Evolutionary conservation across 2,113 vertebrate species (phyloP).

Genomic region (Aphyosemion australe): DNA sequence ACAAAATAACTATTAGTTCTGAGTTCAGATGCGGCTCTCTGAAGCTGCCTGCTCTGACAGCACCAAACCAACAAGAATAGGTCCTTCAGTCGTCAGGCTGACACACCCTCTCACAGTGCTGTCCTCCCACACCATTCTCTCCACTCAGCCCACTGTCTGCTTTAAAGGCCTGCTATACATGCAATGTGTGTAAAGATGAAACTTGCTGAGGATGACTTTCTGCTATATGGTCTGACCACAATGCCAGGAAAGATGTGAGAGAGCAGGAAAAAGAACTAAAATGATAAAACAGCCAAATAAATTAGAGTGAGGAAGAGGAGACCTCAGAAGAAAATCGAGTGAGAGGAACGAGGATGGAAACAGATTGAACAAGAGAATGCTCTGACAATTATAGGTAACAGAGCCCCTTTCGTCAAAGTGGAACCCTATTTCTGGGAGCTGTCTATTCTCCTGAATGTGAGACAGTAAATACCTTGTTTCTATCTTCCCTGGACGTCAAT

Average conservation of each 20-base stretch:
- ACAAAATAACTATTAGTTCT: conserved; percentile 17
- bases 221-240: conserved; percentile 9
- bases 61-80: conserved; percentile 35
- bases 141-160: conserved; percentile 34
- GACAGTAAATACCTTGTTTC: conserved; percentile 79
- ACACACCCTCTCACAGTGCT: conserved; percentile 53
- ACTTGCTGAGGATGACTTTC: conserved; percentile 19
- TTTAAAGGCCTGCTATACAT: conserved; percentile 22
- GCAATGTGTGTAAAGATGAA: conserved; percentile 38
- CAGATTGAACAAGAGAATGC: conserved; percentile 61
- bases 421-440: conserved; percentile 66
- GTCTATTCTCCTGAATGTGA: conserved; percentile 70
- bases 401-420: conserved; percentile 62
- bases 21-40: conserved; percentile 22
- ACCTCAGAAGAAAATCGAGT: conserved; percentile 43
- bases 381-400: conserved; percentile 68
- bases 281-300: conserved; percentile 43
- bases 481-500: conserved; percentile 70
- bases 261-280: conserved; percentile 4
- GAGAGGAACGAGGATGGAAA: conserved; percentile 51
- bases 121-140: conserved; percentile 54
- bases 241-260: conserved; percentile 8
- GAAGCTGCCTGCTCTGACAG: conserved; percentile 27
- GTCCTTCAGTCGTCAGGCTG: conserved; percentile 47
- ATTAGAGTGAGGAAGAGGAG: conserved; percentile 16